phyloP scores from a whole-genome alignment of 2,113 vertebrate genomes.

The Petaurus breviceps region DNA sequence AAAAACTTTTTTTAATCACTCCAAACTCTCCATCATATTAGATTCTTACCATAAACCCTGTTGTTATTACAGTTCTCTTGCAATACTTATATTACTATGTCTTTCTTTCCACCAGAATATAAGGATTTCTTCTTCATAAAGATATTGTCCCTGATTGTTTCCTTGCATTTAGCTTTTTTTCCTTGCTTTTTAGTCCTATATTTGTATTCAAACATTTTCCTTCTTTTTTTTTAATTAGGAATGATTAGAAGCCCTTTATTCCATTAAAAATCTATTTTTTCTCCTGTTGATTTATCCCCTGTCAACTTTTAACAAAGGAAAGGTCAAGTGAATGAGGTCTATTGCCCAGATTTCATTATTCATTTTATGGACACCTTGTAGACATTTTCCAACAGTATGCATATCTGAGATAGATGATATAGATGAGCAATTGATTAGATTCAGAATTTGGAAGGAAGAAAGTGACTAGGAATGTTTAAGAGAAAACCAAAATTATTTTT shows the following conservation, averaged over 20 bases:
- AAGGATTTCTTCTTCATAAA: background rate
- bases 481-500: background rate
- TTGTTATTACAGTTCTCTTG: background rate
- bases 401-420: too few species aligned
- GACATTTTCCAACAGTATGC: background rate
- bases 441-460: background rate
- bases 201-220: background rate
- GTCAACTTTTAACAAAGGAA: background rate
- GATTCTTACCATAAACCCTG: background rate
- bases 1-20: background rate
- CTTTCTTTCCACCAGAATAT: too few species aligned
- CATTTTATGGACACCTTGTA: background rate
- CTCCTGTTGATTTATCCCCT: background rate
- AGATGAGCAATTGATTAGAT: too few species aligned
- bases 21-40: background rate
- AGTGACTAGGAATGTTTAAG: background rate
- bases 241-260: background rate
- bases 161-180: background rate
- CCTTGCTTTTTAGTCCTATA: background rate
- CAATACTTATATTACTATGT: background rate
- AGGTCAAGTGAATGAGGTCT: background rate
- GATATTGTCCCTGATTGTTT: background rate
- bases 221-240: background rate
- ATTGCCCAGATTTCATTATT: background rate
- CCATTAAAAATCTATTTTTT: background rate